Conservation (phyloP, 1,140 invertebrate genomes). For the Drosophila cardini region DNA sequence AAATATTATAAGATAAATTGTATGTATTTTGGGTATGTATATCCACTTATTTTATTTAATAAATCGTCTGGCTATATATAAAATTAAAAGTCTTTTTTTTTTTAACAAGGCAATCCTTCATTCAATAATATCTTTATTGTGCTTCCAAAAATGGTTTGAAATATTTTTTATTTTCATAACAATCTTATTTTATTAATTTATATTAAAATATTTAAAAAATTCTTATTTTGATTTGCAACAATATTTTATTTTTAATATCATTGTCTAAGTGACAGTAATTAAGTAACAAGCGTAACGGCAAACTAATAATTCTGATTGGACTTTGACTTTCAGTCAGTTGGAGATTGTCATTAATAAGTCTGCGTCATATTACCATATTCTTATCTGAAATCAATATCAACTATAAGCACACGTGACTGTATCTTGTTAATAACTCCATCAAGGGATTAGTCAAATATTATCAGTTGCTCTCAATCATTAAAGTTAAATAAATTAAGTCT, state of each 20-base stretch:
- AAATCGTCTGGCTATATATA: too few relatives aligned
- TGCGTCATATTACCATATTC: slow-evolving; percentile 20
- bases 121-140: too few relatives aligned
- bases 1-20: too few relatives aligned
- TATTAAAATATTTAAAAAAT: not conserved
- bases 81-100: too few relatives aligned
- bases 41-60: too few relatives aligned
- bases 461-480: not conserved
- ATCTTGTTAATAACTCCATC: slow-evolving; percentile 11
- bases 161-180: not conserved
- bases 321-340: slow-evolving; percentile 23
- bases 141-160: too few relatives aligned
- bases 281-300: not conserved
- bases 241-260: not conserved
- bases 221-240: not conserved
- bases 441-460: not conserved
- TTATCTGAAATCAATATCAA: slow-evolving; percentile 42
- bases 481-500: not conserved
- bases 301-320: slow-evolving; percentile 6
- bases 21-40: too few relatives aligned
- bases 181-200: not conserved
- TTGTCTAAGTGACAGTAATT: slow-evolving; percentile 31
- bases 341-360: slow-evolving; percentile 2
- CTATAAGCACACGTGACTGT: slow-evolving; percentile 31
- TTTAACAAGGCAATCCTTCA: too few relatives aligned